Evolutionary conservation across 2,797 vertebrate genomes (phyloP).

Genomic region (Psittacula derbiana): DNA sequence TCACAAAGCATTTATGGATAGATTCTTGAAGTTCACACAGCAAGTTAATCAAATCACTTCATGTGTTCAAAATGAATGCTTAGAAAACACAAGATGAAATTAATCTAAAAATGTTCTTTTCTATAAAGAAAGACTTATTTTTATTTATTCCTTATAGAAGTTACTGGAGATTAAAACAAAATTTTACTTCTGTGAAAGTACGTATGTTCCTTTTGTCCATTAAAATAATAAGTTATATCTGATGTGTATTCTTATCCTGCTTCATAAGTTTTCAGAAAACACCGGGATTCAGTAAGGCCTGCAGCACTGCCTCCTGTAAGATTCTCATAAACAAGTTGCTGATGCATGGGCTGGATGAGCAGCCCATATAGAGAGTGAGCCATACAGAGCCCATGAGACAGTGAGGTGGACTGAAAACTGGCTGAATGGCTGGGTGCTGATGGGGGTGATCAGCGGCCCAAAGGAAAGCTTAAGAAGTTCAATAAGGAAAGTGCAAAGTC

Average conservation of each 20-base stretch:
- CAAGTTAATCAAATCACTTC: not conserved
- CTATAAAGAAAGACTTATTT: not conserved
- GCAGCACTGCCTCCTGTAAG: not conserved
- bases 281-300: not conserved
- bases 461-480: not conserved
- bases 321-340: not conserved
- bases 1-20: not conserved
- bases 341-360: not conserved
- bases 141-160: not conserved
- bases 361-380: not conserved
- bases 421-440: not conserved
- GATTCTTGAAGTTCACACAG: not conserved
- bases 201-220: not conserved
- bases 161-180: not conserved
- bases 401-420: not conserved
- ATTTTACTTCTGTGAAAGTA: not conserved
- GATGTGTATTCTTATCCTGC: not conserved
- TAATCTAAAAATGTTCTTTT: not conserved
- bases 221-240: not conserved
- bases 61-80: not conserved
- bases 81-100: not conserved
- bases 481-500: not conserved
- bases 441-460: not conserved
- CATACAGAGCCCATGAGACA: not conserved
- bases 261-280: not conserved